Percentiles rank a stretch among this genome's conserved stretches.
These are phyloP conservation scores for Exocentrus adspersus DNA, from an alignment of 2,888 invertebrate species.

Conservation along the genomic window DNA sequence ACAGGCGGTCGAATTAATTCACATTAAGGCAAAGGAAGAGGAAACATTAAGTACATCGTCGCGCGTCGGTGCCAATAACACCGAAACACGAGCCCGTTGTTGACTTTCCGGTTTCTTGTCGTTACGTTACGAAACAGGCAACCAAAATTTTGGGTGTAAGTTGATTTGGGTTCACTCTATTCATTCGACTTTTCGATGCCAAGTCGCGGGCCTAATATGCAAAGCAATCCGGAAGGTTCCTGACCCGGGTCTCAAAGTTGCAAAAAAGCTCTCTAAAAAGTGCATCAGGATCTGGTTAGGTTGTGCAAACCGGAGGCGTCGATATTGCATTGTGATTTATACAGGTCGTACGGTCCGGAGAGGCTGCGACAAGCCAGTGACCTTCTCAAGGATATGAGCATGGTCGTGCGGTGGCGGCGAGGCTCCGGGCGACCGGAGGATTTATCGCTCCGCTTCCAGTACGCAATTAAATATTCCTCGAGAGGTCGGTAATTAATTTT, in stretches of 20 bases:
- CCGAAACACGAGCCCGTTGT: background rate
- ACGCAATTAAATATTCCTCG: background rate
- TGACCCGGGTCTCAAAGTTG: no score
- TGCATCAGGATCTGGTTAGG: conserved; percentile 39
- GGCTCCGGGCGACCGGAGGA: background rate
- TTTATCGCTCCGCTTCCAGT: background rate
- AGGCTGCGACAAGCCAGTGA: conserved; percentile 61
- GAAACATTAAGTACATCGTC: background rate
- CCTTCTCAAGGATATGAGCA: conserved; percentile 60
- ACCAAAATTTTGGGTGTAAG: background rate
- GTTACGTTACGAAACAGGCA: background rate
- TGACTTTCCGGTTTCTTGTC: background rate
- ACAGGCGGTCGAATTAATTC: background rate
- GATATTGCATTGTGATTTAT: conserved; percentile 53
- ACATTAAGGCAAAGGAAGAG: background rate
- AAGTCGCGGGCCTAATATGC: conserved; percentile 22
- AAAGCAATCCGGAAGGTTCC: no score
- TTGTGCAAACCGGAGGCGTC: conserved; percentile 54
- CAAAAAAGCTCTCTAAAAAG: conserved; percentile 32
- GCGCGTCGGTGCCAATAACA: background rate
- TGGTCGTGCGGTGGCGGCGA: conserved; percentile 7
- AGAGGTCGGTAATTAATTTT: background rate
- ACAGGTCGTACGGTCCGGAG: conserved; percentile 52
- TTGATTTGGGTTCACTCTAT: no score
- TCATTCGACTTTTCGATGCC: no score